Evolutionary conservation across 2,797 vertebrate genomes (phyloP).

Genomic region (Alosa sapidissima): DNA sequence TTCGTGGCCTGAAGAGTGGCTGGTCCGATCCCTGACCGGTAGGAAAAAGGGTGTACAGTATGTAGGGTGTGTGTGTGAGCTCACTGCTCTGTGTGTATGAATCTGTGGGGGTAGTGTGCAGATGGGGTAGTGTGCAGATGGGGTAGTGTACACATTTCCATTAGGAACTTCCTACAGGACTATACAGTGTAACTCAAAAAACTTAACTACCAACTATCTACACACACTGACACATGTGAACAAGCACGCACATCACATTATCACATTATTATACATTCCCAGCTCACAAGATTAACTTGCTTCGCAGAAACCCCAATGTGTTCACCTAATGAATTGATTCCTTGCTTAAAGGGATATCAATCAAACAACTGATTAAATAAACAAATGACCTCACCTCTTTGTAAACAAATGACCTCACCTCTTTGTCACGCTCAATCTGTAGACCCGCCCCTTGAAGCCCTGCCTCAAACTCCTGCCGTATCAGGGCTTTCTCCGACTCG

Average conservation of each 20-base stretch:
- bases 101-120: no score
- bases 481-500: conserved; percentile 82
- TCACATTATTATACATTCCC: neutral
- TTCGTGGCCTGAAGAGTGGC: no score
- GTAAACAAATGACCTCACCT: conserved; percentile 76
- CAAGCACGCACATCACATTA: neutral
- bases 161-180: no score
- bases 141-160: no score
- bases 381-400: conserved; percentile 76
- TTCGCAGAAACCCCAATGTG: neutral
- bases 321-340: neutral
- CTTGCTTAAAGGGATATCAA: neutral
- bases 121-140: no score
- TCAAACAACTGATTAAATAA: neutral
- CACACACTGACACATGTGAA: conserved; percentile 25
- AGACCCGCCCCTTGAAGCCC: conserved; percentile 86
- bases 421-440: conserved; percentile 87
- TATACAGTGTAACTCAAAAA: no score
- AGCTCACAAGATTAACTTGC: neutral
- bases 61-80: no score
- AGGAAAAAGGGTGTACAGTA: no score
- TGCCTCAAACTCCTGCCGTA: conserved; percentile 89
- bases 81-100: no score
- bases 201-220: neutral
- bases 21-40: no score